Evolutionary conservation across 53 echinoderm and acorn worm genomes (phyloP), one percentile per base, ranked within the genome.

Genomic region (Patiria pectinifera): DNA sequence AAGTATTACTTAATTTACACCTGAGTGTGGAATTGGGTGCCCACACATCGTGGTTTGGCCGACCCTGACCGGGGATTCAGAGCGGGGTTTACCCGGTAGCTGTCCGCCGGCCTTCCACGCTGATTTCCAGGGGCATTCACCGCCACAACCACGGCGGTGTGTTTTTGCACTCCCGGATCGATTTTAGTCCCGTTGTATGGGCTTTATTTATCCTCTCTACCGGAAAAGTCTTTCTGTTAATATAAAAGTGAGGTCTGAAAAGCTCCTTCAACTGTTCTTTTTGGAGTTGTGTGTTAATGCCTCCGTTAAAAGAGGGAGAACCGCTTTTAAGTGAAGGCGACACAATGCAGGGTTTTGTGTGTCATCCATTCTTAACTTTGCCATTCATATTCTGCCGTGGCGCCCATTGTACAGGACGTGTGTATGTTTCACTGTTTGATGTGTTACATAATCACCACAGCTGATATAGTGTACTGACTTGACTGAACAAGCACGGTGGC

Each of bases 391-490:
- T 9, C 35, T 77, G 6, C 46, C 58, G 7, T 14, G 47, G 63
- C 45, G 35, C 44, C 15, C 21, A 43, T 11, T 8, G 14, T 43
- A 60, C 26, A 61, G 23, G 53, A 18, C 8, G 77, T 87, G 87
- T 87, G 78, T 87, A 87, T 35, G 77, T 87, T 86, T 48, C 43
- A 60, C 4, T 77, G 87, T 87, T 76, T 87, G 87, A 77, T 82
- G 22, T 48, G 78, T 87, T 87, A 87, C 61, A 78, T 87, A 87
- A 87, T 77, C 78, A 76, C 2, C 13, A 59, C 87, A 87, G 76
- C 87, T 62, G 77, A 87, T 48, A 62, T 35, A 22, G 24, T 23
- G 74, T 21, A 74, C 53, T 53, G 53, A 53, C 53, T 53, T 53
- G 5, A 6, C 8, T 53, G 6, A 53, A 53, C 53, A 53, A 9